These are phyloP conservation scores for Sarcophilus harrisii DNA, from an alignment of 2,797 vertebrate species.

Conservation along the genomic window DNA sequence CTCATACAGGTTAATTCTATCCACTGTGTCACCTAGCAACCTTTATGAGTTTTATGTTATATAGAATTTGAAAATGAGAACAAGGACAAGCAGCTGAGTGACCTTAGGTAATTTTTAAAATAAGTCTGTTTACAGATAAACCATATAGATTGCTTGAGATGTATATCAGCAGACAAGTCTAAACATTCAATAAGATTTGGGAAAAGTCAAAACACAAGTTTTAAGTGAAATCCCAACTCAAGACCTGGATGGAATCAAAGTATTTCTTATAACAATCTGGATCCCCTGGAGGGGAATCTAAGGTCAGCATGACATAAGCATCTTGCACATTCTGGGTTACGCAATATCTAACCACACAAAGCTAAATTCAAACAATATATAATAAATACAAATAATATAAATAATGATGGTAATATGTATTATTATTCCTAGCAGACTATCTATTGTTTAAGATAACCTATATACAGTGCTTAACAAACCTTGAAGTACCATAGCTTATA, in stretches of 20 bases:
- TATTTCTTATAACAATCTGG: background rate
- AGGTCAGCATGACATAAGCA: background rate
- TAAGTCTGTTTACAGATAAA: background rate
- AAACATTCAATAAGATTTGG: background rate
- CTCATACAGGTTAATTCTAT: background rate
- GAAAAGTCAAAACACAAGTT: background rate
- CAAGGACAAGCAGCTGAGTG: background rate
- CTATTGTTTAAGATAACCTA: background rate
- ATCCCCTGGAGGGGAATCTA: background rate
- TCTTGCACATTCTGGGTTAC: background rate
- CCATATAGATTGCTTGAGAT: background rate
- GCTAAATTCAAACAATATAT: background rate
- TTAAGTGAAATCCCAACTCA: background rate
- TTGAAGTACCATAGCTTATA: background rate
- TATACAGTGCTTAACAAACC: background rate
- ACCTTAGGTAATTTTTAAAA: background rate
- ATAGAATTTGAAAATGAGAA: background rate
- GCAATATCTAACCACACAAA: background rate
- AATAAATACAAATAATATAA: background rate
- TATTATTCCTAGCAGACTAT: background rate
- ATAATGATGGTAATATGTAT: background rate
- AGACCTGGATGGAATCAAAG: background rate
- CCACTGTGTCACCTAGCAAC: background rate
- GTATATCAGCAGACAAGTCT: background rate
- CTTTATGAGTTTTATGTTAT: background rate